Evolutionary conservation across 2,888 invertebrate genomes (phyloP), one percentile per base, ranked within the genome.

Genomic region (Rhamnusium bicolor): DNA sequence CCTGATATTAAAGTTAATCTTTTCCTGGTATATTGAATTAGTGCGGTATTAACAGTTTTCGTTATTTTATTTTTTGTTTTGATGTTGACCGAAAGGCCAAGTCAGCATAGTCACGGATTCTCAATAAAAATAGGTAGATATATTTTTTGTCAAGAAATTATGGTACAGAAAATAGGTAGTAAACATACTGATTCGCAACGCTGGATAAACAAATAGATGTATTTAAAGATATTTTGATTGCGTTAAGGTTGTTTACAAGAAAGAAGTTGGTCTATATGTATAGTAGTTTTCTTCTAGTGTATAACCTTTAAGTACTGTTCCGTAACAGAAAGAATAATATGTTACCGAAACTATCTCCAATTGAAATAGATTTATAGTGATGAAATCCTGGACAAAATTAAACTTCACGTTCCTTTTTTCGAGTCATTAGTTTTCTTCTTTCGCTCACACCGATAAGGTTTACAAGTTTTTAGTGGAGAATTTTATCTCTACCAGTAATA

Each of bases 321-420:
- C 62, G 27, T 61, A 65, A 66, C 46, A 68, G 79, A 80, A 82
- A 82, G 82, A 82, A 81, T 81, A 82, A 84, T 84, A 82, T 80
- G 83, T 84, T 82, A 79, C 79, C 79, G 83, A 82, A 82, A 84
- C 82, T 83, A 84, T 83, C 80, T 80, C 83, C 85, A 83, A 85
- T 85, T 84, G 83, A 84, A 84, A 83, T 82, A 85, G 86, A 87
- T 87, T 87, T 86, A 87, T 86, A 82, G 85, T 86, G 86, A 86
- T 86, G 86, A 87, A 87, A 86, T 85, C 85, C 84, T 82, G 84
- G 84, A 84, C 85, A 85, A 86, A 86, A 87, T 87, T 87, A 86
- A 86, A 87, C 84, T 85, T 84, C 81, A 81, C 80, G 82, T 78
- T 83, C 81, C 83, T 83, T 84, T 84, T 84, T 81, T 81, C 77